These are phyloP conservation scores for Panorpa germanica DNA, from an alignment of 2,888 invertebrate species.

Conservation along the genomic window DNA sequence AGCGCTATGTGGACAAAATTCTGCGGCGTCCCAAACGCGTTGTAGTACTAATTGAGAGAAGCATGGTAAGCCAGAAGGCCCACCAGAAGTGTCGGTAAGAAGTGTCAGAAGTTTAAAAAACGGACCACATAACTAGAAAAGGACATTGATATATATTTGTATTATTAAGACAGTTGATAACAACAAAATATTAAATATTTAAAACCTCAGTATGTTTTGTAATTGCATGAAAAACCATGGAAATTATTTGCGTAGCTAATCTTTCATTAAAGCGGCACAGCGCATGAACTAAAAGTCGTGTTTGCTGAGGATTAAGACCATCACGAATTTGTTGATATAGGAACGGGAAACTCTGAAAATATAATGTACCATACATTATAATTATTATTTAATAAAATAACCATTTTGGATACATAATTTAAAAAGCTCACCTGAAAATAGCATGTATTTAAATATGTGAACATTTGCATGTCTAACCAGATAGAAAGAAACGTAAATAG, in stretches of 20 bases:
- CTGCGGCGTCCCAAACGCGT: constrained; percentile 77
- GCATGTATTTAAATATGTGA: too few relatives aligned
- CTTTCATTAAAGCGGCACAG: constrained; percentile 82
- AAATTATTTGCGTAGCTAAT: constrained; percentile 71
- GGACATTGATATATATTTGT: constrained; percentile 11
- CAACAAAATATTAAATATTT: neutral
- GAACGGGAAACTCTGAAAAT: constrained; percentile 69
- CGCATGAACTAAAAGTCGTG: constrained; percentile 78
- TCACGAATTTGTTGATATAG: constrained; percentile 89
- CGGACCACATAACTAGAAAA: constrained; percentile 55
- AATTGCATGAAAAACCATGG: constrained; percentile 80
- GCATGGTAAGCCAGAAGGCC: constrained; percentile 65
- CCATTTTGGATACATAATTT: too few relatives aligned
- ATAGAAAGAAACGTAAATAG: too few relatives aligned
- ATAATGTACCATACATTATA: constrained; percentile 10
- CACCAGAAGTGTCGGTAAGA: constrained; percentile 64
- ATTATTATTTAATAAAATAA: too few relatives aligned
- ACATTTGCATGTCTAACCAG: too few relatives aligned
- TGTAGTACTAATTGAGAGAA: constrained; percentile 79
- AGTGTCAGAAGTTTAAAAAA: constrained; percentile 84
- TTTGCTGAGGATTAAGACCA: constrained; percentile 80
- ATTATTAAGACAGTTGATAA: constrained; percentile 8
- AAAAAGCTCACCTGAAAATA: too few relatives aligned
- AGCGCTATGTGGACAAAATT: constrained; percentile 80
- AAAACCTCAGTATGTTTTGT: constrained; percentile 72